Percentiles rank a stretch among this genome's conserved stretches.
phyloP scores from a whole-genome alignment of 1,140 invertebrate species.

The Drosophila busckii region DNA sequence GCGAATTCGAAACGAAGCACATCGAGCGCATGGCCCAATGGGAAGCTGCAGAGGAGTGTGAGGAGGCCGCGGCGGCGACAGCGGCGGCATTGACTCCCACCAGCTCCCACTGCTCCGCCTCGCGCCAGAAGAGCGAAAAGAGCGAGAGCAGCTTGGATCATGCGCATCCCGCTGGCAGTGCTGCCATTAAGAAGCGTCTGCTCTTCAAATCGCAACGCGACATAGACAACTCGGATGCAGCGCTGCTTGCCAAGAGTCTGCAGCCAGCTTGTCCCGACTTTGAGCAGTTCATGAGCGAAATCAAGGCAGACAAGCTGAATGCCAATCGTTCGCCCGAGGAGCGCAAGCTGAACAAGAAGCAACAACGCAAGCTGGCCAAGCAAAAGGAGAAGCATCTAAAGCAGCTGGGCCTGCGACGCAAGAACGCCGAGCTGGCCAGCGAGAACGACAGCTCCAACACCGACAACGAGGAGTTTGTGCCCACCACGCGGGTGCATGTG shows the following conservation, averaged over 20 bases:
- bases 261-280: conserved; percentile 59
- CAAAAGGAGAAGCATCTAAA: conserved; percentile 81
- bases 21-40: conserved; percentile 79
- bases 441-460: conserved; percentile 65
- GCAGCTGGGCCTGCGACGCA: conserved; percentile 79
- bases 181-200: conserved; percentile 65
- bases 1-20: conserved; percentile 81
- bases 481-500: conserved; percentile 64
- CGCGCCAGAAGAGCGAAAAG: conserved; percentile 62
- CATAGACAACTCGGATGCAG: conserved; percentile 55
- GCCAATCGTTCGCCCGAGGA: conserved; percentile 72
- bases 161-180: conserved; percentile 50
- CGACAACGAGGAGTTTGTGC: conserved; percentile 77
- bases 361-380: conserved; percentile 77
- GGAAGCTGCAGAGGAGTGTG: conserved; percentile 36
- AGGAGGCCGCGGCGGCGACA: conserved; percentile 7
- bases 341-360: conserved; percentile 75
- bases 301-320: conserved; percentile 60
- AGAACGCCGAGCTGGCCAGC: conserved; percentile 58
- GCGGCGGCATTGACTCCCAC: too few relatives aligned
- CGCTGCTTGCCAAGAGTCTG: conserved; percentile 43
- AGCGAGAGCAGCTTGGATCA: conserved; percentile 14
- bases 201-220: conserved; percentile 60
- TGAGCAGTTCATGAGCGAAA: conserved; percentile 67
- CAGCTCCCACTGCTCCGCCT: conserved; percentile 38